A percentile compares a stretch with the other conserved stretches of the same genome.
Evolutionary conservation across 2,888 invertebrate genomes (phyloP).

Genomic region (Schizaphis graminum): DNA sequence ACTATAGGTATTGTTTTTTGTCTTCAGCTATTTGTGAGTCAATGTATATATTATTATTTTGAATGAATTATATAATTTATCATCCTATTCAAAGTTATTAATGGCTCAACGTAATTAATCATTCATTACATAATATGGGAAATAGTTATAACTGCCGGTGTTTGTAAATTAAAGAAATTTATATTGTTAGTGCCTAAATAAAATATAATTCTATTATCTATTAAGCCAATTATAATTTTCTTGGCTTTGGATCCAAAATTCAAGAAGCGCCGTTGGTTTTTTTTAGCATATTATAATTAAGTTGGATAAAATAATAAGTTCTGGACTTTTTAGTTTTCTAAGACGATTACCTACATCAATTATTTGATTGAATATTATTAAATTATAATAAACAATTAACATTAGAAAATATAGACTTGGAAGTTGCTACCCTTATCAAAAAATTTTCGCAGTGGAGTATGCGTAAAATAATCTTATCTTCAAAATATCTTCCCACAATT

Average conservation of each 20-base stretch:
- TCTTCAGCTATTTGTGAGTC: neutral
- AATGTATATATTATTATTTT: conserved; percentile 25
- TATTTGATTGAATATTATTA: neutral
- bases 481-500: neutral
- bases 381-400: neutral
- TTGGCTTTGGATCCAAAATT: neutral
- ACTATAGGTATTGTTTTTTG: neutral
- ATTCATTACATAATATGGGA: neutral
- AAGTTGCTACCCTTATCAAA: neutral
- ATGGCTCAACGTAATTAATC: neutral
- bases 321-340: neutral
- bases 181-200: neutral
- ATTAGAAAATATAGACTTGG: neutral
- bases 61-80: neutral
- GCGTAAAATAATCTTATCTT: neutral
- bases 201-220: neutral
- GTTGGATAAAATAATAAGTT: neutral
- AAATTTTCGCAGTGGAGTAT: neutral
- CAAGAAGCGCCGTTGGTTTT: too few species aligned
- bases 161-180: neutral
- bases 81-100: neutral
- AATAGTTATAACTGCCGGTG: neutral
- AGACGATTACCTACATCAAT: neutral
- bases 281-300: neutral
- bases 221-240: neutral